Evolutionary conservation across 2,113 vertebrate species (phyloP).

Genomic region (Daubentonia madagascariensis): DNA sequence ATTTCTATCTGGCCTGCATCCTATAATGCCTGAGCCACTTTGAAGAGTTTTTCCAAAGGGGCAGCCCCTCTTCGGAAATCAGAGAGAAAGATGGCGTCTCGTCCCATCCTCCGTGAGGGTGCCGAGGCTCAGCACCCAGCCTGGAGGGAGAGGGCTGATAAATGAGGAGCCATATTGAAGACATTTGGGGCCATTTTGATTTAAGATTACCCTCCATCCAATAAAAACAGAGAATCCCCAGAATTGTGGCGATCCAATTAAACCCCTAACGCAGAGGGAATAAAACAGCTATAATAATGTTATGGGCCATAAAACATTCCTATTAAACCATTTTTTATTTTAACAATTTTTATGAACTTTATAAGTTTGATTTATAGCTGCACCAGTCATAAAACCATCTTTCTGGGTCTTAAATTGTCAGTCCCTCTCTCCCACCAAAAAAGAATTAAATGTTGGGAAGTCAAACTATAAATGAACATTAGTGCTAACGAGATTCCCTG

Average conservation of each 20-base stretch:
- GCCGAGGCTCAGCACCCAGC: neutral
- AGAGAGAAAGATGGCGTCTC: neutral
- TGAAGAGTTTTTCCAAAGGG: neutral
- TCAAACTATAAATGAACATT: slow-evolving; percentile 88
- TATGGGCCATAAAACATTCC: slow-evolving; percentile 88
- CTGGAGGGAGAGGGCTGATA: slow-evolving; percentile 42
- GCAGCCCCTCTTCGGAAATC: neutral
- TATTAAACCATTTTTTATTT: slow-evolving; percentile 91
- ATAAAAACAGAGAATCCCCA: slow-evolving; percentile 81
- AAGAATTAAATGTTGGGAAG: slow-evolving; percentile 85
- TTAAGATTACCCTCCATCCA: slow-evolving; percentile 79
- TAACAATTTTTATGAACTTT: slow-evolving; percentile 89
- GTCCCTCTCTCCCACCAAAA: slow-evolving; percentile 80
- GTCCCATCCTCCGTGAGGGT: neutral
- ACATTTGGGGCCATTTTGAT: slow-evolving; percentile 81
- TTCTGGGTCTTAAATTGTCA: slow-evolving; percentile 84
- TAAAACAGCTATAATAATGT: slow-evolving; percentile 87
- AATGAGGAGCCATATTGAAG: slow-evolving; percentile 77
- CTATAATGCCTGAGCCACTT: neutral
- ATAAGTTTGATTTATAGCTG: slow-evolving; percentile 86
- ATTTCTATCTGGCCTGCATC: neutral
- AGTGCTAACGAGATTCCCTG: slow-evolving; percentile 85
- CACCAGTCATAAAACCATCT: slow-evolving; percentile 83
- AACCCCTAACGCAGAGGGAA: slow-evolving; percentile 85
- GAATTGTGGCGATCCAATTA: slow-evolving; percentile 87